phyloP scores from a whole-genome alignment of 2,797 vertebrate genomes.

The Acomys russatus region DNA sequence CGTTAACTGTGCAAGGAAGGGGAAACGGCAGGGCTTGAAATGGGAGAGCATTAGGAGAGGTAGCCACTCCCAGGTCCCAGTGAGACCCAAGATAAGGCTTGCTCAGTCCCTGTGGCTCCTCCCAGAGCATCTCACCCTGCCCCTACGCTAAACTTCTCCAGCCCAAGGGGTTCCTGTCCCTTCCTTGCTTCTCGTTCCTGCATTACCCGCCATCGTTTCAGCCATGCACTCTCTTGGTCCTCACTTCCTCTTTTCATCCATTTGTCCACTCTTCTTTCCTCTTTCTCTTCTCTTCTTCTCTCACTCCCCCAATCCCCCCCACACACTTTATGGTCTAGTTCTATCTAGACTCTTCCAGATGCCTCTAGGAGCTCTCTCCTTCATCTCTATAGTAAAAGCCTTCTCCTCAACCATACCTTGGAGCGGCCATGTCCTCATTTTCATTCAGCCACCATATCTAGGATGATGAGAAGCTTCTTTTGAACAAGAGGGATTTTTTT shows the following conservation, averaged over 20 bases:
- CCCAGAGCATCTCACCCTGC: not conserved
- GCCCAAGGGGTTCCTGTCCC: not conserved
- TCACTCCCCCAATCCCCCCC: not conserved
- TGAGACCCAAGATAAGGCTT: not conserved
- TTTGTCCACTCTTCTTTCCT: not conserved
- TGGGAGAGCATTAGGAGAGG: not conserved
- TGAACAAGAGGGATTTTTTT: not conserved
- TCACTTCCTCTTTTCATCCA: not conserved
- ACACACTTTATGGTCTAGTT: not conserved
- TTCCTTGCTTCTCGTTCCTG: not conserved
- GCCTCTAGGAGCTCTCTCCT: not conserved
- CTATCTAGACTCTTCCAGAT: not conserved
- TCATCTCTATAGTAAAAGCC: not conserved
- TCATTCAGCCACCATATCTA: not conserved
- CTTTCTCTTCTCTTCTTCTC: not conserved
- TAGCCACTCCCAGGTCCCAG: too few species aligned
- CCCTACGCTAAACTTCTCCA: not conserved
- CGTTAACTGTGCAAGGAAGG: not conserved
- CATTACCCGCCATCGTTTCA: not conserved
- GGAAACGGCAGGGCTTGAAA: not conserved
- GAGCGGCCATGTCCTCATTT: not conserved
- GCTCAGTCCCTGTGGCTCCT: not conserved
- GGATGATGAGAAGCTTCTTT: not conserved
- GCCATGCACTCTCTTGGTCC: not conserved
- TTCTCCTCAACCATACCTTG: not conserved